Evolutionary conservation across 2,888 invertebrate genomes (phyloP).

Genomic region (Thalpophila matura): DNA sequence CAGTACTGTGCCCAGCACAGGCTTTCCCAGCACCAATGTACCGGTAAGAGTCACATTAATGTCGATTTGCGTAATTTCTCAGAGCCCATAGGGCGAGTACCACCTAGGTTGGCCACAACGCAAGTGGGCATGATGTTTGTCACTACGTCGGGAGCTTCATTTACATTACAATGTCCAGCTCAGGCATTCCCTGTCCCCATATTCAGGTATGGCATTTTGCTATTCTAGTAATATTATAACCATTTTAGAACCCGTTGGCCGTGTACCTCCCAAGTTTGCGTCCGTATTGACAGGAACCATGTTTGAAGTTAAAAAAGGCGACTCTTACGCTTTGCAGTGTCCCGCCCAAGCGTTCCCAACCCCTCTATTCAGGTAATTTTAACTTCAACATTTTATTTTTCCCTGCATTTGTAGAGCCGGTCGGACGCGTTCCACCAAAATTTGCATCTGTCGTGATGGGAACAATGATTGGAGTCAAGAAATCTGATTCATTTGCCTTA

Average conservation of each 20-base stretch:
- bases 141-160: conserved; percentile 82
- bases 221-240: conserved; percentile 66
- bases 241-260: conserved; percentile 82
- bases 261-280: conserved; percentile 90
- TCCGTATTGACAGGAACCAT: conserved; percentile 87
- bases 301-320: conserved; percentile 89
- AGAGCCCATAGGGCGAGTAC: conserved; percentile 86
- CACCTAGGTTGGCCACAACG: conserved; percentile 82
- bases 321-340: conserved; percentile 89
- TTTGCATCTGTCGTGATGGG: conserved; percentile 92
- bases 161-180: conserved; percentile 93
- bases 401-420: conserved; percentile 90
- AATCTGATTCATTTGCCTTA: conserved; percentile 87
- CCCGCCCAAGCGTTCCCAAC: conserved; percentile 93
- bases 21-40: conserved; percentile 93
- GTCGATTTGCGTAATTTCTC: conserved; percentile 78
- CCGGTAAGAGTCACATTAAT: conserved; percentile 91
- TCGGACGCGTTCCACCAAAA: conserved; percentile 93
- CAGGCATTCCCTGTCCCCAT: conserved; percentile 91
- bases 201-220: conserved; percentile 82
- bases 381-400: conserved; percentile 58
- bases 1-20: conserved; percentile 93
- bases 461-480: conserved; percentile 90
- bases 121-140: conserved; percentile 91
- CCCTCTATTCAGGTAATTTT: conserved; percentile 89